phyloP scores from a whole-genome alignment of 2,888 invertebrate genomes.

The Eupithecia subumbrata region DNA sequence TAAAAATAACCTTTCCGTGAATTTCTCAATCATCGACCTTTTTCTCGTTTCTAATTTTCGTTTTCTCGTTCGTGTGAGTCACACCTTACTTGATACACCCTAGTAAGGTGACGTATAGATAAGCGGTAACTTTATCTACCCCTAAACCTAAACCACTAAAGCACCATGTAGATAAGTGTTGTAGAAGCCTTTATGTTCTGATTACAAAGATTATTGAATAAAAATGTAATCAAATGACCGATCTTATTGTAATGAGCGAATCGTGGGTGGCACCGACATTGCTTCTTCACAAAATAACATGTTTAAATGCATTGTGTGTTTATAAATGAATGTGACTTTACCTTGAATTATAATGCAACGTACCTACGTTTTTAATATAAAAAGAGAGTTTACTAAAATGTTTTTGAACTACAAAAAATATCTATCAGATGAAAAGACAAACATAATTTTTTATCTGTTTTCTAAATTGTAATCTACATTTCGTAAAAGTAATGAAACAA shows the following conservation, averaged over 20 bases:
- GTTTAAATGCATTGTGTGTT: conserved; percentile 62
- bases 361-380: not conserved
- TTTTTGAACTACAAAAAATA: not conserved
- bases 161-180: conserved; percentile 15
- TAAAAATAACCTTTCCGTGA: not conserved
- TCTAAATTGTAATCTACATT: not conserved
- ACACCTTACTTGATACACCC: conserved; percentile 24
- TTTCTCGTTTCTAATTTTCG: not conserved
- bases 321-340: conserved; percentile 67
- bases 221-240: conserved; percentile 50
- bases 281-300: conserved; percentile 61
- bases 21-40: not conserved
- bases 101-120: conserved; percentile 22
- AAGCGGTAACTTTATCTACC: conserved; percentile 28
- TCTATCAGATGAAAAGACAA: not conserved
- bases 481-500: not conserved
- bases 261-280: conserved; percentile 60
- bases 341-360: conserved; percentile 60
- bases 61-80: not conserved
- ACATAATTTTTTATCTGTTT: not conserved
- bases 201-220: conserved; percentile 49
- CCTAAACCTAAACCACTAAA: conserved; percentile 23
- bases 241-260: conserved; percentile 52
- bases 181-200: conserved; percentile 33
- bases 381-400: not conserved